Base-by-base conservation (phyloP, 2,888 invertebrate genomes). In the Microctonus hyperodae region DNA sequence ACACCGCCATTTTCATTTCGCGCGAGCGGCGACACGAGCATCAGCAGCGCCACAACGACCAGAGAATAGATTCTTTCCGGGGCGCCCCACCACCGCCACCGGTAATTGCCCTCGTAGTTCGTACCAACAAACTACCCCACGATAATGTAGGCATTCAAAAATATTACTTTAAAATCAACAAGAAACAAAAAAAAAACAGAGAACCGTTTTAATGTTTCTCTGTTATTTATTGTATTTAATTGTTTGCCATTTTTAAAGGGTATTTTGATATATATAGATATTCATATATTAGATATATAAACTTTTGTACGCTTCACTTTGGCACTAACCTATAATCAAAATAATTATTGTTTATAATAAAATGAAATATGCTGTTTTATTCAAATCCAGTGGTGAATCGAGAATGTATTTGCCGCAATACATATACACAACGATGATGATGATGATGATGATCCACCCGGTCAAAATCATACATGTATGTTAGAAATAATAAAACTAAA, bases 1-100 rank as follows among this genome's bases (percentile, higher is more conserved):
- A 78, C 76, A 79, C 81, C 82, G 82, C 83, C 82, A 83, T 83
- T 82, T 83, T 83, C 79, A 74, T 80, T 80, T 76, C 70, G 71
- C 70, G 64, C 73, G 74, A 73, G 74, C 73, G 73, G 69, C 67
- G 69, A 68, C 65, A 66, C 65, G 65, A 70, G 65, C 65, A 50
- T 20, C 40, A 58, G 40, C 63, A 53, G 23, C 56, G 20, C 20
- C 53, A 23, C 53, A 40, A 37, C 20, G 11, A 37, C 9, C 11
- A 50, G 28, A 25, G 35, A 25, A n/a, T n/a, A n/a, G 50, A 64
- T 33, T 50, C 57, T 56, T 64, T 48, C 57, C 31, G 22, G 40
- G 62, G 16, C 7, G 16, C 44, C 53, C 20, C 35, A 25, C 53
- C 20, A 44, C 57, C 20, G 22, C n/a, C 33, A 44, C 64, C 63